Evolutionary conservation across 2,797 vertebrate species (phyloP).

Genomic region (Ctenochaetus hawaiiensis): DNA sequence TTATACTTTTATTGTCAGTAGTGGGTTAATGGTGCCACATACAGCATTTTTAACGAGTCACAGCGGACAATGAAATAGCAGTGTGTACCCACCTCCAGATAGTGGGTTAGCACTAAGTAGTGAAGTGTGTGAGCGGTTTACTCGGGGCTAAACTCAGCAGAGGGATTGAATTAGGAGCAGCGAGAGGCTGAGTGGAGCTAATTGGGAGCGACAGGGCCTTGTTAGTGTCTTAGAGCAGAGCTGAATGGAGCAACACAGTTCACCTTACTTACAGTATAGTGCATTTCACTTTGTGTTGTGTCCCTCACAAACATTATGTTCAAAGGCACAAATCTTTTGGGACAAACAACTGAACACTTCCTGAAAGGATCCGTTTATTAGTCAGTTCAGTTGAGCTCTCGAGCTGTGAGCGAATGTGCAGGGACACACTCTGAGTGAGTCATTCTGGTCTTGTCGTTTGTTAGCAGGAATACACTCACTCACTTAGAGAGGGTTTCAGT

Average conservation of each 20-base stretch:
- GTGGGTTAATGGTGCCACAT: not conserved
- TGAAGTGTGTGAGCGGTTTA: constrained; percentile 59
- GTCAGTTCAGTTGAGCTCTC: too few relatives aligned
- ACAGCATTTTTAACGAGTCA: constrained; percentile 3
- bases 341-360: too few relatives aligned
- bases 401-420: too few relatives aligned
- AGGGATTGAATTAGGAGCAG: constrained; percentile 71
- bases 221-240: constrained; percentile 67
- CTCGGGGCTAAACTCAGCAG: constrained; percentile 68
- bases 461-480: too few relatives aligned
- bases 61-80: constrained; percentile 2
- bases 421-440: too few relatives aligned
- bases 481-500: too few relatives aligned
- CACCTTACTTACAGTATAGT: constrained; percentile 11
- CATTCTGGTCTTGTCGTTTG: too few relatives aligned
- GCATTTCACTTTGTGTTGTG: not conserved
- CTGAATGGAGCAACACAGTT: constrained; percentile 40
- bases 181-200: constrained; percentile 66
- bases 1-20: not conserved
- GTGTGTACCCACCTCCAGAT: not conserved
- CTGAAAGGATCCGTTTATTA: too few relatives aligned
- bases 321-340: too few relatives aligned
- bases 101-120: constrained; percentile 54
- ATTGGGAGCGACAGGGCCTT: constrained; percentile 76
- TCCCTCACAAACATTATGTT: too few relatives aligned